Evolutionary conservation across 1,140 invertebrate genomes (phyloP), one percentile per base, ranked within the genome.

Genomic region (Temnothorax nylanderi): DNA sequence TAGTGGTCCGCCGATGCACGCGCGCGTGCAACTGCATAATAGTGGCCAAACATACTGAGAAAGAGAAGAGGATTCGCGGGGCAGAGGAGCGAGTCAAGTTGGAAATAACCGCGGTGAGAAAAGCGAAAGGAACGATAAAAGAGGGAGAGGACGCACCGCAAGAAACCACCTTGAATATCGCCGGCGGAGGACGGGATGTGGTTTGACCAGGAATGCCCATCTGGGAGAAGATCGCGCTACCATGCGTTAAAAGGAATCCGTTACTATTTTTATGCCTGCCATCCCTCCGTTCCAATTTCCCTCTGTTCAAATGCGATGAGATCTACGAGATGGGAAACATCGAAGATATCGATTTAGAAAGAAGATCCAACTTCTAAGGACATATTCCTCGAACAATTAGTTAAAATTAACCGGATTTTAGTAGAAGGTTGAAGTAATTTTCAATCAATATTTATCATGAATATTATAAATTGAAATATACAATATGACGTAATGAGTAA

Each of bases 1-100:
- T 69, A 72, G 18, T 47, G 26, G 16, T 75, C 47, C 96, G 95
- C 54, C 80, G 51, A 82, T 96, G 96, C 58, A 67, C 72, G 89
- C 84, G 91, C 81, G 91, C 91, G 56, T 77, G 92, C 88, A 89
- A 92, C 90, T 49, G 91, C 71, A 71, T 86, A 87, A 91, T 74
- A 87, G 74, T 90, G 91, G 87, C 87, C 81, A 90, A 91, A 93
- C 87, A 87, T 85, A 87, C 76, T 65, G 56, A 56, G 18, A 13
- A 75, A 54, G 49, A 75, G 37, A 69, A 13, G 37, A 56, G 34
- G 21, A 82, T 32, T 16, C 18, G 65, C 16, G 37, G 26, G 37
- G 41, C 26, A 34, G 26, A 26, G 26, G 26, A 26, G 32, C 64
- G 51, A 76, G 32, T 54, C 41, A 77, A 32, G 76, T 80, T 80